Base-by-base conservation (phyloP, 2,113 vertebrate species). In the rat (Rattus norvegicus) region DNA sequence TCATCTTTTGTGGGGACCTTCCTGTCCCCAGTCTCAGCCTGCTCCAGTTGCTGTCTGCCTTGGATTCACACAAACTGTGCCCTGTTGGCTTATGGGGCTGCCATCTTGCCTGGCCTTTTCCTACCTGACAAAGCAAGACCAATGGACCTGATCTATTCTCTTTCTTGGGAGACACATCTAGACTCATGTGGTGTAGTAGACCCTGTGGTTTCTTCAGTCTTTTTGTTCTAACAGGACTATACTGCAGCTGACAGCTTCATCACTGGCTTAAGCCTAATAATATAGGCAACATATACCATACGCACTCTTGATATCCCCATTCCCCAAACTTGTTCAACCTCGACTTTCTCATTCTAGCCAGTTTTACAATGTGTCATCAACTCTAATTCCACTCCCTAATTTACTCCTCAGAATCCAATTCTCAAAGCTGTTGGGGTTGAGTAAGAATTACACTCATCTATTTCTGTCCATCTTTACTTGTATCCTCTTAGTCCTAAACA, bases 401-500 rank as follows among this genome's bases (percentile, higher is more conserved):
- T 93, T 20, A 1, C 7, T 75, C 33, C 49, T 81, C 8, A 72
- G 84, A 93, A 72, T 22, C 6, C 65, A 52, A 22, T 30, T 72
- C 39, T 28, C 20, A 67, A 76, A 93, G 36, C 13, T 24, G 2
- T 22, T 22, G 4, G 36, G 13, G 1, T 43, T 24, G 52, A 4
- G 1, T 84, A 63, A 69, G 59, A 12, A 70, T 43, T 11, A 36
- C 30, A 36, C 14, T 17, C 0, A 30, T n/a, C 7, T 88, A 30
- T 88, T 77, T 88, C 39, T 69, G 24, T 39, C 13, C 22, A 67
- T 65, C 12, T 72, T 96, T 72, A 39, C 65, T 80, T 69, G 47
- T 43, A 10, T 26, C 7, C 9, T 4, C 9, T 7, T 54, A 63
- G 33, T 54, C 24, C 11, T 36, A 33, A 24, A 72, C 0, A 9